Conservation (phyloP, 2,888 invertebrate species). For the Polia nebulosa region DNA sequence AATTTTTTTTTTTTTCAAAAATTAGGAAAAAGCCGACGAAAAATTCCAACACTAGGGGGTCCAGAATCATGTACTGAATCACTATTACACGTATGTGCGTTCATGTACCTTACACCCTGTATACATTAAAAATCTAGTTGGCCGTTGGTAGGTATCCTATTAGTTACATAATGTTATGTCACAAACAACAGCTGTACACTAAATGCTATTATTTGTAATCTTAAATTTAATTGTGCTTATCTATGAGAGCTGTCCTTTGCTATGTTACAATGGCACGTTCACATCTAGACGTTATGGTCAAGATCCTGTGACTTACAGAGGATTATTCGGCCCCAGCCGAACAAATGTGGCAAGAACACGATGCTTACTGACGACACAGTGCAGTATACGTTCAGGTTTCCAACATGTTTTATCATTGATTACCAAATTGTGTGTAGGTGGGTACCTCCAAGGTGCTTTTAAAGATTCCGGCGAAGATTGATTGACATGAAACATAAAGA, state of each 20-base stretch:
- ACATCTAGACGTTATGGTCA: conserved; percentile 74
- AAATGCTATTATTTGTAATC: conserved; percentile 58
- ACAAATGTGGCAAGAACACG: conserved; percentile 70
- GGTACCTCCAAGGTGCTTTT: background rate
- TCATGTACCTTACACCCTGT: no score
- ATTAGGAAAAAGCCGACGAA: no score
- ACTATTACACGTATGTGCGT: no score
- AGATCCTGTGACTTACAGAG: conserved; percentile 76
- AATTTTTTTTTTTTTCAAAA: no score
- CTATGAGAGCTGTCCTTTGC: conserved; percentile 63
- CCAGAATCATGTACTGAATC: no score
- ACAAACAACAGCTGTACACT: conserved; percentile 21
- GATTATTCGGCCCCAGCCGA: conserved; percentile 65
- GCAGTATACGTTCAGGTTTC: conserved; percentile 66
- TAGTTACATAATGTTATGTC: conserved; percentile 51
- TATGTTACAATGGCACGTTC: conserved; percentile 86
- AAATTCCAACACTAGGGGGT: no score
- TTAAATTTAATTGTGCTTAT: conserved; percentile 62
- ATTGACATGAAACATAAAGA: background rate
- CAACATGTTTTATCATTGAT: background rate
- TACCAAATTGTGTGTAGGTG: background rate
- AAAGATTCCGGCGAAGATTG: background rate
- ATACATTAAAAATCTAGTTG: conserved; percentile 58
- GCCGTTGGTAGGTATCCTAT: conserved; percentile 13
- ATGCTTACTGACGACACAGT: conserved; percentile 75